Evolutionary conservation across 2,888 invertebrate genomes (phyloP).

Genomic region (Acleris literana): DNA sequence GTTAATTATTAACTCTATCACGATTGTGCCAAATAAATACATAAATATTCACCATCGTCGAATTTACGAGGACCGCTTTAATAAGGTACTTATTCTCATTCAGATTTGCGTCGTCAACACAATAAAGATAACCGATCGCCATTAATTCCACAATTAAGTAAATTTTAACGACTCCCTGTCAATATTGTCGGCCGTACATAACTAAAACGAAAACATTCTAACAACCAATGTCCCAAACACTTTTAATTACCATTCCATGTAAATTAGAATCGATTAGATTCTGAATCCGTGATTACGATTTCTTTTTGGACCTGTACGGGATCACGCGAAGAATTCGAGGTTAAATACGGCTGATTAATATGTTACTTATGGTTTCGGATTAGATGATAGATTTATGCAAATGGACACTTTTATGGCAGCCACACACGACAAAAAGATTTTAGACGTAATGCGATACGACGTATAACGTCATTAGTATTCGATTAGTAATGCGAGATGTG

Average conservation of each 20-base stretch:
- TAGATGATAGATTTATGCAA: constrained; percentile 72
- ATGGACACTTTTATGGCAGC: constrained; percentile 64
- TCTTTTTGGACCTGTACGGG: constrained; percentile 44
- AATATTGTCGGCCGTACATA: constrained; percentile 43
- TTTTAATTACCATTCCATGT: constrained; percentile 72
- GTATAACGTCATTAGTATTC: constrained; percentile 61
- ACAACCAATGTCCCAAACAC: constrained; percentile 50
- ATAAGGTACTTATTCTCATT: constrained; percentile 47
- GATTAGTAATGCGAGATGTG: constrained; percentile 71
- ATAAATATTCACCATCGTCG: constrained; percentile 35
- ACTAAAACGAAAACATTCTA: constrained; percentile 51
- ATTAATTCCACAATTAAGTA: constrained; percentile 52
- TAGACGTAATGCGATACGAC: constrained; percentile 62
- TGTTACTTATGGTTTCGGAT: constrained; percentile 66
- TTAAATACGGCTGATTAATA: constrained; percentile 71
- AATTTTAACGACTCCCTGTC: constrained; percentile 49
- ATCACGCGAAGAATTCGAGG: constrained; percentile 59
- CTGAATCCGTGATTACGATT: constrained; percentile 38
- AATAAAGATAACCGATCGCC: constrained; percentile 55
- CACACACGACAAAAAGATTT: constrained; percentile 70
- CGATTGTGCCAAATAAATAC: constrained; percentile 30
- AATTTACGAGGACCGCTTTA: constrained; percentile 42
- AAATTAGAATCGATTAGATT: constrained; percentile 56
- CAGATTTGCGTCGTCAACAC: constrained; percentile 46
- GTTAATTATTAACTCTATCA: constrained; percentile 32